Conservation (phyloP, 2,888 invertebrate genomes). For the Sceliomorpha sp. region DNA sequence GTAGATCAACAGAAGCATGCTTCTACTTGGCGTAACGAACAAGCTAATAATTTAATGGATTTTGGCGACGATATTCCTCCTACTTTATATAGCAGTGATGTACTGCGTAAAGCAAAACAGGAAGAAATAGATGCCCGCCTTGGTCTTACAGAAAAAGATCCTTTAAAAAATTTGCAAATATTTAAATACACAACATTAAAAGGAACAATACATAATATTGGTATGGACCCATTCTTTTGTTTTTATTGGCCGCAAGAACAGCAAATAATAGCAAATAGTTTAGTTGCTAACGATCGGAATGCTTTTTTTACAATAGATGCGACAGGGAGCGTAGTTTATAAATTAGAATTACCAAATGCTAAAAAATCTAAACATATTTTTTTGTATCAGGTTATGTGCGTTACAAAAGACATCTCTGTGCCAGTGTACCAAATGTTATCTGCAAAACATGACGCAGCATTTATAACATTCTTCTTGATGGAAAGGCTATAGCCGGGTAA, state of each 20-base stretch:
- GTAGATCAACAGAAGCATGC: constrained; percentile 31
- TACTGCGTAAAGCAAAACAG: constrained; percentile 48
- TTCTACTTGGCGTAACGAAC: constrained; percentile 28
- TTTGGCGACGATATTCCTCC: constrained; percentile 27
- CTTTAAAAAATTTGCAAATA: constrained; percentile 25
- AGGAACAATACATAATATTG: constrained; percentile 18
- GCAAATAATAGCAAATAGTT: too few species aligned
- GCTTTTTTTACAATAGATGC: too few species aligned
- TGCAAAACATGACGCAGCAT: constrained; percentile 36
- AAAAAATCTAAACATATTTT: constrained; percentile 43
- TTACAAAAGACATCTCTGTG: constrained; percentile 22
- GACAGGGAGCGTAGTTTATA: too few species aligned
- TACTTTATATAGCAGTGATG: constrained; percentile 16
- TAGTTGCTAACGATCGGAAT: too few species aligned
- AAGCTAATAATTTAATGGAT: constrained; percentile 24
- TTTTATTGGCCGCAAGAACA: constrained; percentile 41
- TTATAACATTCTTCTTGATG: constrained; percentile 41
- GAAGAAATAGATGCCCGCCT: constrained; percentile 34
- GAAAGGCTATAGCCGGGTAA: too few species aligned
- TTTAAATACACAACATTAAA: constrained; percentile 14
- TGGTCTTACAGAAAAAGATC: constrained; percentile 10
- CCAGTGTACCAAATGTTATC: constrained; percentile 56
- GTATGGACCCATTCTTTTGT: constrained; percentile 26
- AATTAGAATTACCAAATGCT: too few species aligned
- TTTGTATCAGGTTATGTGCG: constrained; percentile 50